These are phyloP conservation scores for Drosophila nebulosa DNA, from an alignment of 1,140 invertebrate species.

Conservation along the genomic window DNA sequence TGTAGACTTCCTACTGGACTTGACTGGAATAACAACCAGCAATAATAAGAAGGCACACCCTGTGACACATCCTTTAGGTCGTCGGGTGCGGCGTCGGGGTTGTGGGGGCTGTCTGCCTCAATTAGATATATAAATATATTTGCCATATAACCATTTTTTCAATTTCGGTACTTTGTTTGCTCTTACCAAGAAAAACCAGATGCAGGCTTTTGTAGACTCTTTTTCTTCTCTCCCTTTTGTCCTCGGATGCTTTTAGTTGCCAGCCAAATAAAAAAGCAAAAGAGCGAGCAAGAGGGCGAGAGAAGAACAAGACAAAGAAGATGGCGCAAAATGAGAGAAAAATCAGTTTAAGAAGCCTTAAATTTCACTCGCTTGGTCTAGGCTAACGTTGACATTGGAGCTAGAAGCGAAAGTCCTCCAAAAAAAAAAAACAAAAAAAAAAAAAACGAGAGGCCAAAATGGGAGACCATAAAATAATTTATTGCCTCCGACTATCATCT, in stretches of 20 bases:
- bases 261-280: slow-evolving; percentile 36
- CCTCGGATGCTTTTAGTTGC: slow-evolving; percentile 27
- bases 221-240: background rate
- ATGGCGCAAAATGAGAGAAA: slow-evolving; percentile 1
- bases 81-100: too few species aligned
- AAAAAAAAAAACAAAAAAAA: too few species aligned
- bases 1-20: slow-evolving; percentile 49
- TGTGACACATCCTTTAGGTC: background rate
- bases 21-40: background rate
- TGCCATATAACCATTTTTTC: background rate
- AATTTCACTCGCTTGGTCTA: slow-evolving; percentile 3
- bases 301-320: slow-evolving; percentile 24
- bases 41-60: background rate
- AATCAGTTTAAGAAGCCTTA: slow-evolving; percentile 16
- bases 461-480: slow-evolving; percentile 47
- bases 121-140: slow-evolving; percentile 4
- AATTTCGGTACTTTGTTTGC: background rate
- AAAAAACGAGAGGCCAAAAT: background rate
- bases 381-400: background rate
- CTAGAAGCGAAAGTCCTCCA: background rate
- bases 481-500: slow-evolving; percentile 19
- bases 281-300: too few species aligned
- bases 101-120: slow-evolving; percentile 2
- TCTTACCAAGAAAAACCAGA: background rate
- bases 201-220: background rate